These are phyloP conservation scores for Marisa cornuarietis DNA, from an alignment of 1,140 invertebrate species.

Conservation along the genomic window DNA sequence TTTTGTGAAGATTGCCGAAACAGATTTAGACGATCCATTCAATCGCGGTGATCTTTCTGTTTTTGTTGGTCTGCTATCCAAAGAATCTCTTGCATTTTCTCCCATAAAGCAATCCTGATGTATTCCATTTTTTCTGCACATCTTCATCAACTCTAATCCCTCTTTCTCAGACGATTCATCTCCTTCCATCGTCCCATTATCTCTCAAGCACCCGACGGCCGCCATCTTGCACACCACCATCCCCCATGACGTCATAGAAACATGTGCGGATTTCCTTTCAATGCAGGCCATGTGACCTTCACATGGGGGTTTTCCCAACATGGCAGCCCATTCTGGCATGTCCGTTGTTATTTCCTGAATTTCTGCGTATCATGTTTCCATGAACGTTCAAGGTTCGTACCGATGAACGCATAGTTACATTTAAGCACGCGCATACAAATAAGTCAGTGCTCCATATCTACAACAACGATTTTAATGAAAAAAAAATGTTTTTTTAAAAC, in stretches of 20 bases:
- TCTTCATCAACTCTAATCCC: conserved; percentile 31
- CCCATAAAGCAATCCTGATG: conserved; percentile 36
- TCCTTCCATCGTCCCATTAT: conserved; percentile 42
- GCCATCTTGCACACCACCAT: conserved; percentile 57
- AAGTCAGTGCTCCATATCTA: no score
- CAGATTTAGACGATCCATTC: conserved; percentile 29
- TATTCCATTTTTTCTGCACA: conserved; percentile 49
- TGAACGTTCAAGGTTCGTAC: no score
- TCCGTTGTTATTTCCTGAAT: no score
- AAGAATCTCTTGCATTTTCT: conserved; percentile 31
- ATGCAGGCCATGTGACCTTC: conserved; percentile 34
- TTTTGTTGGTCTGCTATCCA: conserved; percentile 11
- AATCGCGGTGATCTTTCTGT: conserved; percentile 14
- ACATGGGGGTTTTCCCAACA: conserved; percentile 36
- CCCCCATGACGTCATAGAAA: conserved; percentile 47
- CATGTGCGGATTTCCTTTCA: conserved; percentile 42
- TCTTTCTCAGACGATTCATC: conserved; percentile 33
- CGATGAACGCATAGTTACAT: no score
- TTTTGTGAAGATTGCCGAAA: conserved; percentile 43
- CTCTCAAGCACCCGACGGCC: conserved; percentile 50
- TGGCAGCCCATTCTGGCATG: no score
- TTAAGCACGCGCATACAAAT: no score
- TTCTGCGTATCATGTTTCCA: no score
- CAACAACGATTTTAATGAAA: no score
- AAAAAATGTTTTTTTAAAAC: no score